Conservation (phyloP, 2,797 vertebrate genomes). For the Nyctalus aviator region DNA sequence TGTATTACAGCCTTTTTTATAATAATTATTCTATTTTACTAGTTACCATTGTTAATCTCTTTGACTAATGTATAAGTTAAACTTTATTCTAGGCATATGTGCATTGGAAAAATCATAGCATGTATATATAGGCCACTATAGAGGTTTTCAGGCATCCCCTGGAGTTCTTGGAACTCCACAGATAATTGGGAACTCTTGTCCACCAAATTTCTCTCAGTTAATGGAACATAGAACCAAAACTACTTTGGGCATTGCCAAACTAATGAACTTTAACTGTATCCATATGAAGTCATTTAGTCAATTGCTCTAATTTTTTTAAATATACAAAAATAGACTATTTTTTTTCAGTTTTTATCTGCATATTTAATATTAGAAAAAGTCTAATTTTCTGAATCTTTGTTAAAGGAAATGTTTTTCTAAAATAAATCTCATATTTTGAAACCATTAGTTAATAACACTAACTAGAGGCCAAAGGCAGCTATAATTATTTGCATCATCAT, state of each 20-base stretch:
- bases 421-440: constrained; percentile 80
- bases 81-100: not conserved
- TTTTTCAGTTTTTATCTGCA: constrained; percentile 61
- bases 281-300: constrained; percentile 27
- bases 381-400: constrained; percentile 65
- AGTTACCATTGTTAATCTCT: not conserved
- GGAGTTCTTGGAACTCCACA: not conserved
- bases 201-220: not conserved
- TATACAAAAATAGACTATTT: not conserved
- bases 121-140: not conserved
- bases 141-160: not conserved
- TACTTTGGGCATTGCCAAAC: not conserved
- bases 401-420: constrained; percentile 66
- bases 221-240: not conserved
- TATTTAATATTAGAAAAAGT: constrained; percentile 58
- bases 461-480: constrained; percentile 78
- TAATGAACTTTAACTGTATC: constrained; percentile 46
- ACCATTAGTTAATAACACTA: constrained; percentile 79
- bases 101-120: not conserved
- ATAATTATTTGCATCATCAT: constrained; percentile 80
- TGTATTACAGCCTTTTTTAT: not conserved
- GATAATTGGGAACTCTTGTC: not conserved
- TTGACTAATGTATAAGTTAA: not conserved
- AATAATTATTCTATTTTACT: not conserved
- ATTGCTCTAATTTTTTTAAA: constrained; percentile 28